These are phyloP conservation scores for Drosophila albomicans DNA, from an alignment of 1,140 invertebrate species.

Conservation along the genomic window DNA sequence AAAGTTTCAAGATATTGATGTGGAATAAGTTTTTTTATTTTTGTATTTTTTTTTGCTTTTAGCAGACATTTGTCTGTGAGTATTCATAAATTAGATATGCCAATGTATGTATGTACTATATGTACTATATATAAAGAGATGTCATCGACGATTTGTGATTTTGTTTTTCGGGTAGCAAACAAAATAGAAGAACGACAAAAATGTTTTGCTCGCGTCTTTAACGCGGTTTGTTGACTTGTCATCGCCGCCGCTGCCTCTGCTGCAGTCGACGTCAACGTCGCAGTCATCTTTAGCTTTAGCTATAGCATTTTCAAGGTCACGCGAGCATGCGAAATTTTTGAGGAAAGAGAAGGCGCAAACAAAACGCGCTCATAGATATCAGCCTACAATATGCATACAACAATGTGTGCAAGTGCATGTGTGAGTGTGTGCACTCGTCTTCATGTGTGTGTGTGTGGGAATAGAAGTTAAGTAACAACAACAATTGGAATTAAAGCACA, in stretches of 20 bases:
- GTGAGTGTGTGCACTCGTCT: background rate
- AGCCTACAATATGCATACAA: conserved; percentile 5
- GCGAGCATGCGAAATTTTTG: conserved; percentile 43
- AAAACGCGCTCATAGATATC: conserved; percentile 1
- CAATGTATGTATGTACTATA: conserved; percentile 1
- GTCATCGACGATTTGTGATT: conserved; percentile 27
- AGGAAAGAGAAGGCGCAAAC: background rate
- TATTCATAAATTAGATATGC: background rate
- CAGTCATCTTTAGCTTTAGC: conserved; percentile 28
- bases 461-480: conserved; percentile 24
- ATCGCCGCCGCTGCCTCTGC: conserved; percentile 10
- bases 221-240: conserved; percentile 43
- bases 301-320: conserved; percentile 46
- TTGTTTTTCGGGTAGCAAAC: conserved; percentile 22
- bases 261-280: conserved; percentile 12
- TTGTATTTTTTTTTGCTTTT: no score
- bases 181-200: conserved; percentile 23
- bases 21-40: no score
- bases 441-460: background rate
- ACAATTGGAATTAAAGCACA: conserved; percentile 13
- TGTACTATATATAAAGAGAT: conserved; percentile 6
- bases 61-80: no score
- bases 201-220: conserved; percentile 16
- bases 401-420: background rate
- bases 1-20: no score